phyloP scores from a whole-genome alignment of 2,888 invertebrate species.

The Oxytorus armatus region DNA sequence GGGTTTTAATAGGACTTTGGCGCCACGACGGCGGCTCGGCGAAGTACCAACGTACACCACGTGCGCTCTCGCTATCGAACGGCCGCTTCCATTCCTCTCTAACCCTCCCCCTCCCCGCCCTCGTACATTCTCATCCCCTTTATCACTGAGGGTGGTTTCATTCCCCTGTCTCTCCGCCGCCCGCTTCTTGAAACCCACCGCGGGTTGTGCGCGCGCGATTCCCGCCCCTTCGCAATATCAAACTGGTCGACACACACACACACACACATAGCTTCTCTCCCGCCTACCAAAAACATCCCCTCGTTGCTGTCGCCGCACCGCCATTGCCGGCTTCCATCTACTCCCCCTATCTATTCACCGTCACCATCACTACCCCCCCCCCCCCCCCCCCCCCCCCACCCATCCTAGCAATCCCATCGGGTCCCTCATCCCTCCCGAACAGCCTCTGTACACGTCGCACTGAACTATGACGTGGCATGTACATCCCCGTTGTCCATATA shows the following conservation, averaged over 20 bases:
- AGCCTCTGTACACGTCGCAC: slow-evolving; percentile 72
- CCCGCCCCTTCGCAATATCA: slow-evolving; percentile 47
- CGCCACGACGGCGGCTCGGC: slow-evolving; percentile 82
- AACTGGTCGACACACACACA: slow-evolving; percentile 43
- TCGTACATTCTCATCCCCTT: slow-evolving; percentile 36
- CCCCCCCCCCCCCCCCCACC: slow-evolving; percentile 29
- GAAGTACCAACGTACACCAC: slow-evolving; percentile 80
- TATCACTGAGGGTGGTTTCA: slow-evolving; percentile 20
- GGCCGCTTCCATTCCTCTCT: slow-evolving; percentile 75
- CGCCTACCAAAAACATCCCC: slow-evolving; percentile 33
- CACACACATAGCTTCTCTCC: slow-evolving; percentile 40
- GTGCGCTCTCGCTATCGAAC: slow-evolving; percentile 83
- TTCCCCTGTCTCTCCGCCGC: slow-evolving; percentile 40
- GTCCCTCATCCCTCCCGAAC: slow-evolving; percentile 24
- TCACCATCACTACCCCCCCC: slow-evolving; percentile 44
- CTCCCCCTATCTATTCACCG: slow-evolving; percentile 15
- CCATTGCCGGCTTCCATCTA: slow-evolving; percentile 51
- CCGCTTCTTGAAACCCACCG: slow-evolving; percentile 5
- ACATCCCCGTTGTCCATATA: slow-evolving; percentile 62
- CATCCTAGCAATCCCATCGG: no score
- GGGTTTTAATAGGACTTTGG: slow-evolving; percentile 81
- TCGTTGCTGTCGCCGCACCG: slow-evolving; percentile 58
- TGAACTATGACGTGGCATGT: slow-evolving; percentile 76
- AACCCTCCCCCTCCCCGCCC: slow-evolving; percentile 66
- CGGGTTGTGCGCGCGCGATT: slow-evolving; percentile 40